These are phyloP conservation scores for Ferrisia virgata DNA, from an alignment of 2,888 invertebrate genomes.

Conservation along the genomic window DNA sequence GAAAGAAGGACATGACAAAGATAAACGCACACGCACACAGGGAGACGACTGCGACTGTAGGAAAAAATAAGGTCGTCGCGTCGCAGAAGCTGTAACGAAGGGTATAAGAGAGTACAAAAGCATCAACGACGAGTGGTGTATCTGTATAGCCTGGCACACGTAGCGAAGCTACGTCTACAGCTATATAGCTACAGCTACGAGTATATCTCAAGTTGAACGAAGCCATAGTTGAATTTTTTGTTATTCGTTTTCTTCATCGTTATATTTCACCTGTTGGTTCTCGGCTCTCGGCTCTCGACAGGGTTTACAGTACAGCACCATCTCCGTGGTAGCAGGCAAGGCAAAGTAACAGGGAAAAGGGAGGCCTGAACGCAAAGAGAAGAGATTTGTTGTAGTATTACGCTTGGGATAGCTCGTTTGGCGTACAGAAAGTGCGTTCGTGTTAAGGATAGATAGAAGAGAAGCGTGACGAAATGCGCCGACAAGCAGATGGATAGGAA, in stretches of 20 bases:
- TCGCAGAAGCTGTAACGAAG: too few relatives aligned
- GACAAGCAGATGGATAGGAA: not conserved
- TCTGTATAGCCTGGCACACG: too few relatives aligned
- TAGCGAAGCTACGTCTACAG: too few relatives aligned
- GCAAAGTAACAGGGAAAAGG: not conserved
- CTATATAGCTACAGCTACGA: not conserved
- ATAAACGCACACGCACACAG: too few relatives aligned
- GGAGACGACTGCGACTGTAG: too few relatives aligned
- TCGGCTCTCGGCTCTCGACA: not conserved
- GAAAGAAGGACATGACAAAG: too few relatives aligned
- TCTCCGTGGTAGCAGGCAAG: not conserved
- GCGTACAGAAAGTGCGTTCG: not conserved
- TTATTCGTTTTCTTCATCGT: not conserved
- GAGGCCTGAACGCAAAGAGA: not conserved
- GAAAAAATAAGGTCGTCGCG: too few relatives aligned
- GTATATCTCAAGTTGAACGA: not conserved
- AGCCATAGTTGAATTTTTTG: conserved; percentile 21
- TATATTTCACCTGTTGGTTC: conserved; percentile 30
- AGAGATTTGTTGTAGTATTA: conserved; percentile 11
- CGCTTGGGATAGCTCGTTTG: not conserved
- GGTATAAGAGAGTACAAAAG: too few relatives aligned
- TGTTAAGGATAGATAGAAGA: not conserved
- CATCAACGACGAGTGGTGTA: too few relatives aligned
- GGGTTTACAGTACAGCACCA: too few relatives aligned
- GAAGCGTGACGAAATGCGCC: not conserved